Percentiles rank a stretch among this genome's conserved stretches.
These are phyloP conservation scores for Haemorhous mexicanus DNA, from an alignment of 2,113 vertebrate genomes.

Conservation along the genomic window DNA sequence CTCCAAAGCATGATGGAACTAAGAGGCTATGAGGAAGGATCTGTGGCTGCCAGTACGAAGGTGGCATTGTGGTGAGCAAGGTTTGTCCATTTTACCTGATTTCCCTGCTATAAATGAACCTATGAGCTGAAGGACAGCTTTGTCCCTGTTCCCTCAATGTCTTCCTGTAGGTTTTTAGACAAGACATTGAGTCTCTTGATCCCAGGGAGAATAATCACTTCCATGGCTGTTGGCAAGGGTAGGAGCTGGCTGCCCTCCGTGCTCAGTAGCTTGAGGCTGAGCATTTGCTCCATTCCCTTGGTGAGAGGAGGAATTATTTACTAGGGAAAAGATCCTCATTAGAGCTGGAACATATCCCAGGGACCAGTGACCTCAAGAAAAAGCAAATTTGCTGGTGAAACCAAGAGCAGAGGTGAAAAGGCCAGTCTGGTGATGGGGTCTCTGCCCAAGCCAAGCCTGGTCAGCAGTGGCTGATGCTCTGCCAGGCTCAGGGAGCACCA, in stretches of 20 bases:
- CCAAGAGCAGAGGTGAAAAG: conserved; percentile 27
- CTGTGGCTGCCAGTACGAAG: not conserved
- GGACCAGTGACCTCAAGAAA: not conserved
- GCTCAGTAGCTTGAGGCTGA: conserved; percentile 56
- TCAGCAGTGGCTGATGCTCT: not conserved
- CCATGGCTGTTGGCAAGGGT: conserved; percentile 30
- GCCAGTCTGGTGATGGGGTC: not conserved
- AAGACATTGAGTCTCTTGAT: conserved; percentile 44
- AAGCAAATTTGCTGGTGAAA: conserved; percentile 40
- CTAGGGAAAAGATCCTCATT: conserved; percentile 33
- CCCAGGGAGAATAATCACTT: conserved; percentile 9
- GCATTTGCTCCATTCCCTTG: conserved; percentile 34
- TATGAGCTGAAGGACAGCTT: conserved; percentile 5
- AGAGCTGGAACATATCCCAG: conserved; percentile 41
- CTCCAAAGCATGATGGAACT: not conserved
- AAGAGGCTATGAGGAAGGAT: not conserved
- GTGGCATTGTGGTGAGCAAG: not conserved
- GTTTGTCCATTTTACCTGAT: not conserved
- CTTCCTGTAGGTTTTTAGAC: conserved; percentile 12
- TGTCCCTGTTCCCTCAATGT: not conserved
- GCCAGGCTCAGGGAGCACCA: not conserved
- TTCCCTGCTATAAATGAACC: not conserved
- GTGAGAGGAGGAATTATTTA: conserved; percentile 35
- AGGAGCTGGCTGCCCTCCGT: conserved; percentile 35
- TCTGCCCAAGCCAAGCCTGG: not conserved